Conservation (phyloP, 1,140 invertebrate genomes). For the Anoplophora glabripennis region DNA sequence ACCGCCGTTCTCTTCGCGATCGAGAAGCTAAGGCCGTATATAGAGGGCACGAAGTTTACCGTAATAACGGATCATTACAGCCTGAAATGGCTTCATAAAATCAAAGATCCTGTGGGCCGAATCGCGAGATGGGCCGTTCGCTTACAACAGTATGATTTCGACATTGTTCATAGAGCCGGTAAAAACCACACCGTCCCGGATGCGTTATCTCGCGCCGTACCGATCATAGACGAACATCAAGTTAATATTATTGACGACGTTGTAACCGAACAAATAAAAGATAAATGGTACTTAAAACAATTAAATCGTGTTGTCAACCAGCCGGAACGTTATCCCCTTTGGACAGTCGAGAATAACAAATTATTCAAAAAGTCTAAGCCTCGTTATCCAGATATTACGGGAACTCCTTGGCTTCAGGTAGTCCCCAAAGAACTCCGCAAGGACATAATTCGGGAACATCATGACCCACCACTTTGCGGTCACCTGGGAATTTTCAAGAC, state of each 20-base stretch:
- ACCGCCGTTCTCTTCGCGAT: slow-evolving; percentile 47
- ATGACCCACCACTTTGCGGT: slow-evolving; percentile 32
- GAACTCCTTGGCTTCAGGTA: slow-evolving; percentile 37
- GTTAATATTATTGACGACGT: too few species aligned
- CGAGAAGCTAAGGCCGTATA: slow-evolving; percentile 6
- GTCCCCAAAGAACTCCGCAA: slow-evolving; percentile 23
- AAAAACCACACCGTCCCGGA: slow-evolving; percentile 37
- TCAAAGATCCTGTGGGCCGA: slow-evolving; percentile 46
- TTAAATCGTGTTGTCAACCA: neutral
- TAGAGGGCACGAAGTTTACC: slow-evolving; percentile 1
- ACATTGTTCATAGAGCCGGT: slow-evolving; percentile 43
- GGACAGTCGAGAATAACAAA: slow-evolving; percentile 2
- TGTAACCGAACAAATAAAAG: neutral
- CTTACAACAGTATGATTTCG: slow-evolving; percentile 47
- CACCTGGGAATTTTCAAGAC: too few species aligned
- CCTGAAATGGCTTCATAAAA: slow-evolving; percentile 49
- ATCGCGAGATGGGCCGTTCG: slow-evolving; percentile 48
- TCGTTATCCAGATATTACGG: neutral
- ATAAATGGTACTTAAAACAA: slow-evolving; percentile 11
- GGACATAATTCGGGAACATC: slow-evolving; percentile 26
- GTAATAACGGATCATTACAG: too few species aligned
- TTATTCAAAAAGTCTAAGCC: neutral
- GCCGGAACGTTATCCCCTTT: slow-evolving; percentile 15
- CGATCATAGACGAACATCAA: neutral
- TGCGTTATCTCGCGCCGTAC: slow-evolving; percentile 17